Base-by-base conservation (phyloP, 2,797 vertebrate species). In the Melanotaenia trifasciata region DNA sequence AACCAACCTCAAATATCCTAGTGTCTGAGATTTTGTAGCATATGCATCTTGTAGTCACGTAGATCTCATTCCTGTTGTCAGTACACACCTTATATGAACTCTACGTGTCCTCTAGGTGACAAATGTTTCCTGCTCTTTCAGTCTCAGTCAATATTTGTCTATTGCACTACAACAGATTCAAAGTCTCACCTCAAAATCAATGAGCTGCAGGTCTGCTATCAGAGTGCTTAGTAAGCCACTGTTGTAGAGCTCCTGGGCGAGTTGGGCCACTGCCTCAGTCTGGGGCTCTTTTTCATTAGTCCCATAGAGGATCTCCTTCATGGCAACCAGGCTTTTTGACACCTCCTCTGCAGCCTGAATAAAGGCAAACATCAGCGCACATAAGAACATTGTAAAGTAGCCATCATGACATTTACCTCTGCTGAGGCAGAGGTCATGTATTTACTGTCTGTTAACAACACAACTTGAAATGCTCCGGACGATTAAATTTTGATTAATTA, bases 221-320 rank as follows among this genome's bases (percentile, higher is more conserved):
- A 99, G 93, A 10, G 95, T 98, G 85, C 96, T 93, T 63, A 99
- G 97, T 74, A 99, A 94, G 54, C 97, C 98, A 0, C 97, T 99
- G 89, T 98, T 99, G 86, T 99, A 99, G 0, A 99, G 95, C 84
- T 99, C 97, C 78, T 99, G 98, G 71, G 98, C 97, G 0, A 99
- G 95, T 81, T 98, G 98, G 1, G 98, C 98, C 85, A 99, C 97
- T 0, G 97, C 96, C 88, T 99, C 98, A 0, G 98, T 98, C 86
- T 99, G 98, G 0, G 97, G 97, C 63, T 99, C 98, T 70, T 99
- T 99, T 80, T 99, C 98, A 65, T 96, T 98, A 8, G 98, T 99
- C 79, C 98, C 98, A 33, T 98, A 99, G 0, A 99, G 92, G 82
- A 99, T 97, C 89, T 99, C 98, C 85, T 99, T 99, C 97, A 99